phyloP scores from a whole-genome alignment of 1,140 invertebrate genomes.

The Dolichoris vasculosae region DNA sequence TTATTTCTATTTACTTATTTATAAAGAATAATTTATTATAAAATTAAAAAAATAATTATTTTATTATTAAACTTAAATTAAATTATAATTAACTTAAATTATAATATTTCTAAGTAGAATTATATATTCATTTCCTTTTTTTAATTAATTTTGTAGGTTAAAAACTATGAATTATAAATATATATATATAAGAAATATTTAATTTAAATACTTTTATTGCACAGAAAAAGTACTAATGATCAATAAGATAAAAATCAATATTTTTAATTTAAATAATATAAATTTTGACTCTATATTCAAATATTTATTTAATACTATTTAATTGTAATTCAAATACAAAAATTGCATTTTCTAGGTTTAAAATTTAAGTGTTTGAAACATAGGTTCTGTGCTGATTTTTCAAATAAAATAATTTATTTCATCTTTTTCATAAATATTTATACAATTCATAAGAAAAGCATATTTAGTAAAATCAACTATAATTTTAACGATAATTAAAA shows the following conservation, averaged over 20 bases:
- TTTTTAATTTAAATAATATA: constrained; percentile 4
- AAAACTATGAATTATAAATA: background rate
- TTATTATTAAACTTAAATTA: too few species aligned
- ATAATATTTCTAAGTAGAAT: background rate
- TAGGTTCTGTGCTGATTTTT: too few species aligned
- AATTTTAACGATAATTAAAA: background rate
- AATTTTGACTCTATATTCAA: background rate
- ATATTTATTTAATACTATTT: background rate
- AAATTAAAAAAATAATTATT: too few species aligned
- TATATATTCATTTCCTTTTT: background rate
- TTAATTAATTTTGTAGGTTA: background rate
- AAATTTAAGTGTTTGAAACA: too few species aligned
- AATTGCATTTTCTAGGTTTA: too few species aligned
- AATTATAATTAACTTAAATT: too few species aligned
- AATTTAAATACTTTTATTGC: background rate
- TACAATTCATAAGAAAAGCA: background rate
- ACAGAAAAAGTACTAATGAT: constrained; percentile 15
- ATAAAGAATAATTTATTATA: too few species aligned
- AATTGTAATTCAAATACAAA: background rate
- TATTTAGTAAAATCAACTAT: background rate
- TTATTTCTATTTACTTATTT: too few species aligned
- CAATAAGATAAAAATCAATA: constrained; percentile 36
- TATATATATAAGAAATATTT: background rate
- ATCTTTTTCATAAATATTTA: background rate
- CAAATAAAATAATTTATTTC: background rate